Percentiles rank a stretch among this genome's conserved stretches.
Conservation (phyloP, 2,888 invertebrate species). For the Cerceris ruficornis region DNA sequence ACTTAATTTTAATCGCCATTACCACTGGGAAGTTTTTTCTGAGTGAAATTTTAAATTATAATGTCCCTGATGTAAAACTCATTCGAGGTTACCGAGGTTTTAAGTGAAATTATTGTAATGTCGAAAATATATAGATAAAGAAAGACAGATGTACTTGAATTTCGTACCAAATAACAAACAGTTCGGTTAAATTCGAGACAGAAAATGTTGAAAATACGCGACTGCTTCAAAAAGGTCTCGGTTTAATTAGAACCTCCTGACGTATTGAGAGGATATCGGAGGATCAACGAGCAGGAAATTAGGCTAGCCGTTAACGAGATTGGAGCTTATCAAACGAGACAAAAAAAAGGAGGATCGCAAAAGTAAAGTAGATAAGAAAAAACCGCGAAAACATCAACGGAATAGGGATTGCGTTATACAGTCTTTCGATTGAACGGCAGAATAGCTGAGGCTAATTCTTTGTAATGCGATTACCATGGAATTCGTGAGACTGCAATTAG, state of each 20-base stretch:
- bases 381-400: constrained; percentile 3
- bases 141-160: too few species aligned
- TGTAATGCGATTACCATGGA: constrained; percentile 47
- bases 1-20: too few species aligned
- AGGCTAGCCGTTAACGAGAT: constrained; percentile 22
- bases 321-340: constrained; percentile 4
- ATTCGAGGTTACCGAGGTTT: too few species aligned
- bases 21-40: too few species aligned
- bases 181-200: too few species aligned
- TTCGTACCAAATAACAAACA: too few species aligned
- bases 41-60: too few species aligned
- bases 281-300: constrained; percentile 30
- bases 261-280: constrained; percentile 23
- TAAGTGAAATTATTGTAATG: too few species aligned
- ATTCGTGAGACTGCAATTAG: constrained; percentile 44
- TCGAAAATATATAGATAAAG: too few species aligned
- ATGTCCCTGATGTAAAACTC: too few species aligned
- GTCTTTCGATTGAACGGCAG: constrained; percentile 15
- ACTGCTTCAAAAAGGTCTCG: background rate
- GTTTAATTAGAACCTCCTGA: constrained; percentile 21
- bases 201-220: too few species aligned
- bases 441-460: constrained; percentile 47
- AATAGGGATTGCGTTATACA: constrained; percentile 28
- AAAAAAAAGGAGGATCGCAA: constrained; percentile 16
- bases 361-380: constrained; percentile 1